These are phyloP conservation scores for Agrilus planipennis DNA, from an alignment of 1,140 invertebrate genomes.

Conservation along the genomic window DNA sequence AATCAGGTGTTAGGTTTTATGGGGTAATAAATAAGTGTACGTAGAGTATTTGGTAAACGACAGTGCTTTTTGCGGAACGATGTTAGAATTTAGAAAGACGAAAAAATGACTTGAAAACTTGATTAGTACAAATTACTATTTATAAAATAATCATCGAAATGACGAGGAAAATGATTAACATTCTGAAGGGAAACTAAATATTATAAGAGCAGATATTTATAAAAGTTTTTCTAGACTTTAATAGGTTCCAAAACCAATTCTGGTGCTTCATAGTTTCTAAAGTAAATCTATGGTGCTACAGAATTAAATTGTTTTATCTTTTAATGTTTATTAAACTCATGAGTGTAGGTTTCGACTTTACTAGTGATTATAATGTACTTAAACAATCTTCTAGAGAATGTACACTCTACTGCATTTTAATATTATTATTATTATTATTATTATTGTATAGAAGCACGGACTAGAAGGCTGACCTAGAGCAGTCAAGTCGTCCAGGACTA, in stretches of 20 bases:
- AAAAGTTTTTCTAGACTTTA: conserved; percentile 26
- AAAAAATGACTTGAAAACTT: conserved; percentile 4
- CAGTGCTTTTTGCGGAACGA: conserved; percentile 22
- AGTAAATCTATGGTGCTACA: conserved; percentile 30
- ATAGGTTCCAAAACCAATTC: conserved; percentile 26
- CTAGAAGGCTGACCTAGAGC: too few species aligned
- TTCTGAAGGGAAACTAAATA: conserved; percentile 6
- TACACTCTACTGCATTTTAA: too few species aligned
- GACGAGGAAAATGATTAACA: conserved; percentile 2
- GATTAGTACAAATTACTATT: conserved; percentile 5
- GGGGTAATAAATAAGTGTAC: conserved; percentile 20
- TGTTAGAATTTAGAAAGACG: conserved; percentile 28
- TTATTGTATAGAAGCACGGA: too few species aligned
- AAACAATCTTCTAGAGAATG: too few species aligned
- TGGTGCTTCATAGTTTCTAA: conserved; percentile 31
- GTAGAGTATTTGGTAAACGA: conserved; percentile 16
- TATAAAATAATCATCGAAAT: conserved; percentile 3
- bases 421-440: too few species aligned
- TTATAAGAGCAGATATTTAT: conserved; percentile 8
- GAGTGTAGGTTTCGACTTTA: too few species aligned
- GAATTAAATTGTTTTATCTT: too few species aligned
- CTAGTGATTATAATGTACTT: too few species aligned
- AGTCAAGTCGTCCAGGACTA: too few species aligned
- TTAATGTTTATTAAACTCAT: too few species aligned
- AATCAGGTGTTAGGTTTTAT: conserved; percentile 32